Conservation (phyloP, 2,113 vertebrate genomes). For the mouse (Mus musculus) region GRCm39 chr9:55714001-55714500, state of each 20-base stretch:
- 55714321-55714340: constrained; percentile 98
- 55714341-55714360: constrained; percentile 97
- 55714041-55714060: not conserved
- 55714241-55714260: not conserved
- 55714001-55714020: not conserved
- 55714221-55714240: not conserved
- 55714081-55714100: not conserved
- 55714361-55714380: constrained; percentile 98
- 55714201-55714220: not conserved
- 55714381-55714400: constrained; percentile 98
- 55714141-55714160: not conserved
- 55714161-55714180: not conserved
- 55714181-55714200: not conserved
- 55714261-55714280: not conserved
- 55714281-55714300: constrained; percentile 92
- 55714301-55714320: constrained; percentile 99
- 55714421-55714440: not conserved
- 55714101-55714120: not conserved
- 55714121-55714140: not conserved
- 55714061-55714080: not conserved
- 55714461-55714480: not conserved
- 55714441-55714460: not conserved
- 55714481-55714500: not conserved
- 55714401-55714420: constrained; percentile 91
- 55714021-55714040: not conserved